Evolutionary conservation across 2,888 invertebrate genomes (phyloP), one percentile per base, ranked within the genome.

Genomic region (Marronus borbonicus): DNA sequence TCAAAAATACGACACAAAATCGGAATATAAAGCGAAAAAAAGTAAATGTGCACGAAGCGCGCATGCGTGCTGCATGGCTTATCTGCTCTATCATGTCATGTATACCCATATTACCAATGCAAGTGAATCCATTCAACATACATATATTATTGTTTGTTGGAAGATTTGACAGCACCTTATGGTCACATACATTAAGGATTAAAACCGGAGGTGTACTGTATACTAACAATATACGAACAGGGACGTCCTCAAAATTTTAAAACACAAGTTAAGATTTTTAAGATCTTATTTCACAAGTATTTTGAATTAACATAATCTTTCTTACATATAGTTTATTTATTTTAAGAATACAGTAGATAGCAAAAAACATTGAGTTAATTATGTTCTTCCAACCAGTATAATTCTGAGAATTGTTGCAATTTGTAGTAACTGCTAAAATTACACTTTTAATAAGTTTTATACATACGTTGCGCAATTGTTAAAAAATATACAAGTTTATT

Each of bases 51-150:
- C 80, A 83, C 82, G 82, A 82, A 65, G 66, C 75, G 80, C 80
- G 80, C 80, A 81, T 82, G 83, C 83, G 83, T 82, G 83, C 82
- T 76, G 82, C 83, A 82, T 82, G 81, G 81, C 78, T 81, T 81
- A 78, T 81, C 81, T 82, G 81, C 81, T 80, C 82, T 80, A 78
- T 81, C 81, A 81, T 81, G 80, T 83, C 81, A 83, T 83, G 81
- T 83, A 80, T 81, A 78, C 79, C 79, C 81, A 80, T 80, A 82
- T 82, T 83, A 81, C 81, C 81, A 80, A 82, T 82, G 82, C 82
- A 82, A 80, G 80, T 79, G 80, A 80, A 82, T 83, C 82, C 82
- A 80, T 81, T 81, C 81, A 80, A 44, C 66, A 44, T 66, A 83
- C 81, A 81, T 83, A 81, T 82, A 82, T 83, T 83, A 83, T 82